Base-by-base conservation (phyloP, 2,797 vertebrate species). In the Gouania willdenowi region DNA sequence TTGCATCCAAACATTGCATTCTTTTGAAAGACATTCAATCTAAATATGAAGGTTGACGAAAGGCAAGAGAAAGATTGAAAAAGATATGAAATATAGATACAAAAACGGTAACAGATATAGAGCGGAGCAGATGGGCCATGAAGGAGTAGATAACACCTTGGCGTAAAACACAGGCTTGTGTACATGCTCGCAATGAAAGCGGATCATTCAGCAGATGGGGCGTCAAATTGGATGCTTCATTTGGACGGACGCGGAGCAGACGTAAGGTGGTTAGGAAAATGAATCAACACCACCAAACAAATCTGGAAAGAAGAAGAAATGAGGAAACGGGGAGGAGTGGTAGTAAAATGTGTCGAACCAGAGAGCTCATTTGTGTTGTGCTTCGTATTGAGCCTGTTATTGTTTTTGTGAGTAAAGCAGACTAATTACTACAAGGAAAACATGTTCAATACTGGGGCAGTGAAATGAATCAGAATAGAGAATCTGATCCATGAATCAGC, bases 151-250 rank as follows among this genome's bases (percentile, higher is more conserved):
- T 82, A 79, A 75, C 65, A 67, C 70, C 69, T 81, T 85, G 80
- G 83, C 79, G 61, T 79, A 66, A 59, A 67, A 73, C 54, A 54
- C 71, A 54, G 73, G 69, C 63, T 64, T 77, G 78, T 83, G 78
- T 81, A 77, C 72, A 80, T 62, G 75, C 63, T 66, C 72, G 67
- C 61, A 33, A 76, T 36, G 58, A 79, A 64, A 61, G 62, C 65
- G 74, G 74, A 72, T 76, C 65, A 66, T 78, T 82, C 74, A 82
- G 81, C 84, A 84, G 81, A 87, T 85, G 83, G 79, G 76, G 58
- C 58, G 67, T 79, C 73, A 77, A 75, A 84, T 83, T 82, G 73
- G 71, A 75, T 61, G 77, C 75, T 83, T 75, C 65, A 64, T 75
- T 86, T 79, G 77, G 75, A 80, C 69, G 68, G 75, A 76, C 66